Conservation (phyloP, 2,888 invertebrate species). For the Drosophila multiciliata region DNA sequence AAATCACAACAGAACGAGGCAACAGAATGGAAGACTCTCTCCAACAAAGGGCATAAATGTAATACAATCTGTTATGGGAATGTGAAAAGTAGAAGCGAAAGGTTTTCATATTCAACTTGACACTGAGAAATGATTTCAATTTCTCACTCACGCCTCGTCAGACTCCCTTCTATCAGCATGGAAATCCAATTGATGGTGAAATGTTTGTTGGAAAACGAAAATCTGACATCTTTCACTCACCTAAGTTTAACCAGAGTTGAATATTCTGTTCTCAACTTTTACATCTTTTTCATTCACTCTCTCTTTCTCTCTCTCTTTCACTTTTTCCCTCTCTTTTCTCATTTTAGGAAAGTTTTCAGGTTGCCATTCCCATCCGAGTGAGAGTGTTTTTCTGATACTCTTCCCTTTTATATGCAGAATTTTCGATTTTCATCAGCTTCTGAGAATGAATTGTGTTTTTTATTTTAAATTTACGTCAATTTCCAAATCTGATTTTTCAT, state of each 20-base stretch:
- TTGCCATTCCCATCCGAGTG: constrained; percentile 2
- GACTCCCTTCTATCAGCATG: constrained; percentile 7
- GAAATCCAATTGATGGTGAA: constrained; percentile 36
- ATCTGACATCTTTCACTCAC: neutral
- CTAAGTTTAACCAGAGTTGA: constrained; percentile 21
- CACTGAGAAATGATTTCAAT: constrained; percentile 67
- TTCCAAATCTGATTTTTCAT: constrained; percentile 44
- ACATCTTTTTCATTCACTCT: neutral
- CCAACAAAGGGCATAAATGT: constrained; percentile 31
- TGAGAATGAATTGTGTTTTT: constrained; percentile 40
- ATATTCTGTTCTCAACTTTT: constrained; percentile 30
- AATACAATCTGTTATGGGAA: constrained; percentile 54
- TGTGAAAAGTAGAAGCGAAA: constrained; percentile 35
- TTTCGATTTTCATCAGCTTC: constrained; percentile 31
- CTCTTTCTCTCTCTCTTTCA: neutral
- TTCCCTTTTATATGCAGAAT: constrained; percentile 5
- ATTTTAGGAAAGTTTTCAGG: constrained; percentile 1
- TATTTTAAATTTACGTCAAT: constrained; percentile 51
- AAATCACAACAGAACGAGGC: constrained; percentile 11
- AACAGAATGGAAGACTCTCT: constrained; percentile 22
- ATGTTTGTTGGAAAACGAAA: constrained; percentile 10
- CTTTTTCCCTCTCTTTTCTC: neutral
- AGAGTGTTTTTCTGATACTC: constrained; percentile 13
- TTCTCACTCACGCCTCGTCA: constrained; percentile 24
- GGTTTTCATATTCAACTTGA: constrained; percentile 65